Conservation (phyloP, 2,888 invertebrate species). For the Polydrusus tereticollis region DNA sequence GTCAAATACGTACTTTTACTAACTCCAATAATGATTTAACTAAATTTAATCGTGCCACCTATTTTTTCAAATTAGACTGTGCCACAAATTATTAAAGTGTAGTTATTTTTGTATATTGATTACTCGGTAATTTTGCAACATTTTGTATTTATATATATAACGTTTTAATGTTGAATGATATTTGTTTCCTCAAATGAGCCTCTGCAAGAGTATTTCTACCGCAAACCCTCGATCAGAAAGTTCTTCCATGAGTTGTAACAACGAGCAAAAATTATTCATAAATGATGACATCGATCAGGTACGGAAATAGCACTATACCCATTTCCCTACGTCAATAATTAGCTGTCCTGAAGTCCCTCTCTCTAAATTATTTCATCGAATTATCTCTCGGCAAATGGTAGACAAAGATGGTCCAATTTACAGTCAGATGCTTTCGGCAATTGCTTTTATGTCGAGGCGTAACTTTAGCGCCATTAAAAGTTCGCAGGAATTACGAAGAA, state of each 20-base stretch:
- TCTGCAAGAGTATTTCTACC: too few relatives aligned
- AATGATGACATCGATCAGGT: background rate
- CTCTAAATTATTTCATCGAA: slow-evolving; percentile 21
- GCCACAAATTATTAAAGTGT: too few relatives aligned
- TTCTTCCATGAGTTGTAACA: background rate
- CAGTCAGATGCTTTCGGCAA: slow-evolving; percentile 4
- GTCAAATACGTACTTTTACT: background rate
- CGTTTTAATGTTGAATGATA: too few relatives aligned
- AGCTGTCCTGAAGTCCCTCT: background rate
- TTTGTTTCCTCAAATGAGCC: too few relatives aligned
- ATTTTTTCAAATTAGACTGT: too few relatives aligned
- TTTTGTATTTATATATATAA: too few relatives aligned
- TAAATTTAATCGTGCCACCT: too few relatives aligned
- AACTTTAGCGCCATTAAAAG: slow-evolving; percentile 18
- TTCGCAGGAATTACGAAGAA: background rate
- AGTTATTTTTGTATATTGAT: too few relatives aligned
- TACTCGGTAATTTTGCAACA: too few relatives aligned
- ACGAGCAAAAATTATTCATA: background rate
- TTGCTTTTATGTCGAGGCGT: background rate
- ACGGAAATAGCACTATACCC: background rate
- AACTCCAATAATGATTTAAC: background rate
- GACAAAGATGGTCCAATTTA: slow-evolving; percentile 20
- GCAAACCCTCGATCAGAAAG: background rate
- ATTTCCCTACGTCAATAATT: slow-evolving; percentile 1
- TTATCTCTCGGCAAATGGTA: background rate